phyloP scores from a whole-genome alignment of 2,888 invertebrate genomes.

The Nephrotoma guestfalica region DNA sequence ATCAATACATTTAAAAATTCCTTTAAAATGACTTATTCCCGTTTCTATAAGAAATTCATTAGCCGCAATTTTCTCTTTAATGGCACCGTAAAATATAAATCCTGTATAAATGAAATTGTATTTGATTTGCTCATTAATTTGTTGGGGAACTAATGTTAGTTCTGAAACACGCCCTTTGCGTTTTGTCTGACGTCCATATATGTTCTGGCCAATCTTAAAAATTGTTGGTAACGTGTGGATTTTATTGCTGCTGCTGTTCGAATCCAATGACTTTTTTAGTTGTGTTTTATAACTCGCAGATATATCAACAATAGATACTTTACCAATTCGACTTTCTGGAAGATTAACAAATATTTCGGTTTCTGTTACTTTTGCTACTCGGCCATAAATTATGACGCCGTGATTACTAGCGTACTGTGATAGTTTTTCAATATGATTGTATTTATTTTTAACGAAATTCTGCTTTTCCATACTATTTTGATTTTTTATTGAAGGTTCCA shows the following conservation, averaged over 20 bases:
- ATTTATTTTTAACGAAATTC: background rate
- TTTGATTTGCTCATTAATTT: background rate
- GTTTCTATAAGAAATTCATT: background rate
- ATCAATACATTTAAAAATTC: background rate
- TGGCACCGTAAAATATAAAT: background rate
- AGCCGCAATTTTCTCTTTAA: background rate
- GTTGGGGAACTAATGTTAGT: background rate
- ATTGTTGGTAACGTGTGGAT: background rate
- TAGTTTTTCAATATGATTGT: background rate
- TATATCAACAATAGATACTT: background rate
- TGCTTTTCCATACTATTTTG: background rate
- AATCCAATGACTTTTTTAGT: background rate
- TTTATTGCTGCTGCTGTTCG: background rate
- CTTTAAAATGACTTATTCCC: background rate
- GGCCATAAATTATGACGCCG: background rate
- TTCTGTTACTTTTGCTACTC: background rate
- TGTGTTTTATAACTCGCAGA: background rate
- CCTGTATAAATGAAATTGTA: background rate
- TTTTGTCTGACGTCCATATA: background rate
- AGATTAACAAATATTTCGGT: background rate
- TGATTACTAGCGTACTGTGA: background rate
- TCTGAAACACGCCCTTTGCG: background rate
- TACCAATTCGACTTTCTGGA: background rate
- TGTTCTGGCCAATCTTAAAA: background rate
- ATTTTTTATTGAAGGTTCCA: background rate